Percentiles rank a stretch among this genome's conserved stretches.
Evolutionary conservation across 2,888 invertebrate genomes (phyloP).

Genomic region (Rhamphomyia laevipes): DNA sequence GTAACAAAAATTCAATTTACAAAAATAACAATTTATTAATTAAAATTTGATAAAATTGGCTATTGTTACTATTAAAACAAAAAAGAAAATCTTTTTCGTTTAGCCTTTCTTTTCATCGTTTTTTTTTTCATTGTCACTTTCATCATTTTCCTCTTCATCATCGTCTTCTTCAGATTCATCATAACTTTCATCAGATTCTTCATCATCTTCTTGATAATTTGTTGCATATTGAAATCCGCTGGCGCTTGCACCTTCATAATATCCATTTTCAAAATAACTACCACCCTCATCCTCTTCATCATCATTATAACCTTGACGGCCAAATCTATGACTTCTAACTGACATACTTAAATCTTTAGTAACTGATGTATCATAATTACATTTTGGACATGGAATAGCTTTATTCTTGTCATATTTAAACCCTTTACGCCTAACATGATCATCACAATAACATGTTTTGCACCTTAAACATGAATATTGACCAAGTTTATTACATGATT

Average conservation of each 20-base stretch:
- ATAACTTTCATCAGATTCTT: conserved; percentile 41
- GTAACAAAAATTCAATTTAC: too few relatives aligned
- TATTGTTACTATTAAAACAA: too few relatives aligned
- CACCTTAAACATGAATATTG: conserved; percentile 93
- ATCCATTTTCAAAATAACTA: conserved; percentile 15
- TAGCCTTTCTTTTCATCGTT: too few relatives aligned
- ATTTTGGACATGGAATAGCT: conserved; percentile 85
- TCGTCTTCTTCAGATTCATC: conserved; percentile 39
- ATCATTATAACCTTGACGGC: conserved; percentile 50
- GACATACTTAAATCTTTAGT: conserved; percentile 95
- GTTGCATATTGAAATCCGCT: conserved; percentile 13
- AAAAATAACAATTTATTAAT: too few relatives aligned
- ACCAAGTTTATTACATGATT: conserved; percentile 87
- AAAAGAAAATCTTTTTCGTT: too few relatives aligned
- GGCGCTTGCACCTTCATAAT: conserved; percentile 15
- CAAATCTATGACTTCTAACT: conserved; percentile 81
- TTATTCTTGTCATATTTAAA: conserved; percentile 79
- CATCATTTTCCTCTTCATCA: conserved; percentile 32
- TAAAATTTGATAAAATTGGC: too few relatives aligned
- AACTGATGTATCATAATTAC: conserved; percentile 82
- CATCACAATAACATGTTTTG: conserved; percentile 93
- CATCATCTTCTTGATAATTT: conserved; percentile 28
- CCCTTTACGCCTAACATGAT: conserved; percentile 85
- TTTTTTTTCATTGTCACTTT: conserved; percentile 12
- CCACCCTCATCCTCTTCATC: conserved; percentile 46